Conservation (phyloP, 2,113 vertebrate genomes). For the Redunca redunca region DNA sequence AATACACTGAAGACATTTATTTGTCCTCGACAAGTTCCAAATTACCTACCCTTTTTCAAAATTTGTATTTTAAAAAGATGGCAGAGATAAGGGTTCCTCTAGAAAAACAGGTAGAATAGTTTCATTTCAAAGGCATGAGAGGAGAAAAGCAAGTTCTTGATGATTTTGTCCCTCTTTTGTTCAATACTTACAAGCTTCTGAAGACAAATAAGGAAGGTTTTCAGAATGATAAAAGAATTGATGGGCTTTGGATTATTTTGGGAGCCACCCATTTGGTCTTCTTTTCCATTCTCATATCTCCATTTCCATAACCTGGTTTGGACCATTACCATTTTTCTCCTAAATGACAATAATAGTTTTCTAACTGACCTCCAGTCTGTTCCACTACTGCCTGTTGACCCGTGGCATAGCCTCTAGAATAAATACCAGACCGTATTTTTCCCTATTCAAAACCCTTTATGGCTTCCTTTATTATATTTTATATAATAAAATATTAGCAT, state of each 20-base stretch:
- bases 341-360: background rate
- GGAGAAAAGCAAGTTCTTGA: background rate
- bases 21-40: background rate
- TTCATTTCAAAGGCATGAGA: background rate
- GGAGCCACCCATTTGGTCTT: background rate
- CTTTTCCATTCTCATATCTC: background rate
- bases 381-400: background rate
- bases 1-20: background rate
- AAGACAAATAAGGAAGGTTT: background rate
- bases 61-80: background rate
- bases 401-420: background rate
- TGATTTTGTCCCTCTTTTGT: background rate
- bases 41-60: background rate
- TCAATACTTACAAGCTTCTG: background rate
- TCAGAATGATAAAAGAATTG: background rate
- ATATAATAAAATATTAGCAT: background rate
- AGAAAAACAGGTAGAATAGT: background rate
- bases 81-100: background rate
- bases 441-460: background rate
- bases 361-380: background rate
- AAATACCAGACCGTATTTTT: background rate
- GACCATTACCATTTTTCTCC: background rate
- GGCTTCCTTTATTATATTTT: background rate
- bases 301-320: background rate
- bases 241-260: background rate